phyloP scores from a whole-genome alignment of 2,888 invertebrate genomes.

The Automeris io region DNA sequence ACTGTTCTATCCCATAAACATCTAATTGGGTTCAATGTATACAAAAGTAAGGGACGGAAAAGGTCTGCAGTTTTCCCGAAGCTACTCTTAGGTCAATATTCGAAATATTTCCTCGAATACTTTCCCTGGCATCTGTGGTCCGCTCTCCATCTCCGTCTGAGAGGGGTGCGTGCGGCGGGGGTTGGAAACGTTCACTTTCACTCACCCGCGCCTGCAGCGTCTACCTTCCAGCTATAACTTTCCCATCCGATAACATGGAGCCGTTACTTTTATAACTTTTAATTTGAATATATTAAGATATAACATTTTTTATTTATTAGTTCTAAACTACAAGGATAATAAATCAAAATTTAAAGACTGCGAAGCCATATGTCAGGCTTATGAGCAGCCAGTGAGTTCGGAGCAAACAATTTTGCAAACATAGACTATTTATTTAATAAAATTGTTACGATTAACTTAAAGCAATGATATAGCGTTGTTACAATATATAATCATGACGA shows the following conservation, averaged over 20 bases:
- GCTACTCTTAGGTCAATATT: background rate
- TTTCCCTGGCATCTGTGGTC: conserved; percentile 53
- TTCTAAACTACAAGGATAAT: too few species aligned
- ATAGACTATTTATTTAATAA: too few species aligned
- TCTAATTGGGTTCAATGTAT: background rate
- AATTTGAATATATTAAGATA: too few species aligned
- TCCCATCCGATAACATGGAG: conserved; percentile 40
- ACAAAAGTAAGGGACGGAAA: background rate
- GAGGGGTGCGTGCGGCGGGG: conserved; percentile 23
- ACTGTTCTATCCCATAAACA: background rate
- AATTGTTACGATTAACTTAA: too few species aligned
- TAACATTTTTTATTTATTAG: too few species aligned
- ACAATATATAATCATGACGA: too few species aligned
- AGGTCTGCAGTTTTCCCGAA: background rate
- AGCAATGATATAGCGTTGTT: too few species aligned
- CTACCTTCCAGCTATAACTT: conserved; percentile 45
- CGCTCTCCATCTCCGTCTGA: conserved; percentile 23
- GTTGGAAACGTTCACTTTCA: conserved; percentile 55
- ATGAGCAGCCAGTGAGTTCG: too few species aligned
- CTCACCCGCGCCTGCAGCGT: conserved; percentile 30
- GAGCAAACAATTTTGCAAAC: too few species aligned
- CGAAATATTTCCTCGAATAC: conserved; percentile 15
- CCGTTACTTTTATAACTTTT: too few species aligned
- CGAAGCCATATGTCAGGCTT: too few species aligned
- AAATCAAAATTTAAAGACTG: too few species aligned